Percentiles rank a stretch among this genome's conserved stretches.
Evolutionary conservation across 53 echinoderm and acorn worm species (phyloP).

Genomic region (Stichopus horrens): DNA sequence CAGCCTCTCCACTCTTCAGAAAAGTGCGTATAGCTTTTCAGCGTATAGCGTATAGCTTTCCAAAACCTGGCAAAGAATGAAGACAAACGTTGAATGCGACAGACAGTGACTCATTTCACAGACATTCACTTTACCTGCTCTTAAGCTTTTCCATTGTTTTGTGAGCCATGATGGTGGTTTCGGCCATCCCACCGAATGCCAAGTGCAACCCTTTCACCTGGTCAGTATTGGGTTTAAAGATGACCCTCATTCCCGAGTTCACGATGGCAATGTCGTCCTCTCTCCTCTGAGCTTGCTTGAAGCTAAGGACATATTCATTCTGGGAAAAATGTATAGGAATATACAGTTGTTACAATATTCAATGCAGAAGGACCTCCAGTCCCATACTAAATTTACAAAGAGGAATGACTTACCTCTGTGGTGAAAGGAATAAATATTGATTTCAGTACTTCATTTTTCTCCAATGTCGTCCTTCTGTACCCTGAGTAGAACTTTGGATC

Average conservation of each 20-base stretch:
- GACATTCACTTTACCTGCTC: slow-evolving; percentile 48
- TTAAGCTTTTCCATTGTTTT: slow-evolving; percentile 53
- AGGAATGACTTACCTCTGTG: not conserved
- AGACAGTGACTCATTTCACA: not conserved
- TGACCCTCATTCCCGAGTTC: slow-evolving; percentile 77
- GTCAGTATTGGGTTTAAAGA: slow-evolving; percentile 53
- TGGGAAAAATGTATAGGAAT: not conserved
- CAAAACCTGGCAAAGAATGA: no score
- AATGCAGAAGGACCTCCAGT: no score
- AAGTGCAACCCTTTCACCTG: slow-evolving; percentile 59
- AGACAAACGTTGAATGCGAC: not conserved
- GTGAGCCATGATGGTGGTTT: slow-evolving; percentile 56
- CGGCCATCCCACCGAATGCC: slow-evolving; percentile 87
- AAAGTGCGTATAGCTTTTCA: no score
- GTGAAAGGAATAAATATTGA: slow-evolving; percentile 49
- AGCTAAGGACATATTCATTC: slow-evolving; percentile 79
- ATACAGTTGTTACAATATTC: no score
- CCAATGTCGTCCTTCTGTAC: slow-evolving; percentile 49
- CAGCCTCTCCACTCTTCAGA: no score
- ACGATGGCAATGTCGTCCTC: slow-evolving; percentile 84
- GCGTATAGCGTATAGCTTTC: no score
- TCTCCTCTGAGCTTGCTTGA: slow-evolving; percentile 79
- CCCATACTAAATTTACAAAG: not conserved
- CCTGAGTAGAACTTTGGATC: slow-evolving; percentile 58
- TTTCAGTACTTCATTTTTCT: slow-evolving; percentile 55